Conservation (phyloP, 1,140 invertebrate species). For the Aphelenchoides fujianensis region DNA sequence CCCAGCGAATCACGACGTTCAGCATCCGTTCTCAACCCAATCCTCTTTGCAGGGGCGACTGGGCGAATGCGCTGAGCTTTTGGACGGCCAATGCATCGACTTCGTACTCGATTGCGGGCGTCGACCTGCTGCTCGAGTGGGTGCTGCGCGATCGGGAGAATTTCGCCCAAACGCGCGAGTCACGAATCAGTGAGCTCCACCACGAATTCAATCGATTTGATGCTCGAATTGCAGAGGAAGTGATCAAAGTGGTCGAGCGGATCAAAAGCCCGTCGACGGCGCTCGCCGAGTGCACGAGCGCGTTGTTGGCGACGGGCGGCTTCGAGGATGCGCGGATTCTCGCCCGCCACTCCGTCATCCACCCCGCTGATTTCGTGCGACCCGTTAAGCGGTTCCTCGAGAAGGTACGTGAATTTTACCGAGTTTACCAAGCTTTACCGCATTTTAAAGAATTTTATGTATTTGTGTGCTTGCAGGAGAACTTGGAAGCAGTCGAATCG, state of each 20-base stretch:
- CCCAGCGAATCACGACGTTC: too few relatives aligned
- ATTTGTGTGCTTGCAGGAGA: not conserved
- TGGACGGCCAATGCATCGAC: not conserved
- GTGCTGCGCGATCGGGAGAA: not conserved
- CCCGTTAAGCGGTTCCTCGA: not conserved
- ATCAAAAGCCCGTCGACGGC: not conserved
- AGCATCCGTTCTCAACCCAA: too few relatives aligned
- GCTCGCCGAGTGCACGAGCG: not conserved
- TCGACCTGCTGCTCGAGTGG: not conserved
- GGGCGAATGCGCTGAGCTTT: not conserved
- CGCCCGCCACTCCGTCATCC: not conserved
- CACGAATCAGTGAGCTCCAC: not conserved
- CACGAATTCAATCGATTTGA: not conserved
- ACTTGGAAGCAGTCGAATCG: not conserved
- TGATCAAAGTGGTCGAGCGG: not conserved
- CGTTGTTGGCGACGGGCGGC: not conserved
- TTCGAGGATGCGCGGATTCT: not conserved
- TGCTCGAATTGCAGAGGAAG: not conserved
- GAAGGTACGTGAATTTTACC: not conserved
- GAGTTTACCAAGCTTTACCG: not conserved
- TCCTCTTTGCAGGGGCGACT: not conserved
- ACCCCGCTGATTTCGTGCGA: not conserved
- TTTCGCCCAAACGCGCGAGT: not conserved
- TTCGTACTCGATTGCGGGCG: not conserved
- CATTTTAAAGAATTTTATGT: not conserved